These are phyloP conservation scores for Melanostoma mellinum DNA, from an alignment of 2,888 invertebrate genomes.

Conservation along the genomic window DNA sequence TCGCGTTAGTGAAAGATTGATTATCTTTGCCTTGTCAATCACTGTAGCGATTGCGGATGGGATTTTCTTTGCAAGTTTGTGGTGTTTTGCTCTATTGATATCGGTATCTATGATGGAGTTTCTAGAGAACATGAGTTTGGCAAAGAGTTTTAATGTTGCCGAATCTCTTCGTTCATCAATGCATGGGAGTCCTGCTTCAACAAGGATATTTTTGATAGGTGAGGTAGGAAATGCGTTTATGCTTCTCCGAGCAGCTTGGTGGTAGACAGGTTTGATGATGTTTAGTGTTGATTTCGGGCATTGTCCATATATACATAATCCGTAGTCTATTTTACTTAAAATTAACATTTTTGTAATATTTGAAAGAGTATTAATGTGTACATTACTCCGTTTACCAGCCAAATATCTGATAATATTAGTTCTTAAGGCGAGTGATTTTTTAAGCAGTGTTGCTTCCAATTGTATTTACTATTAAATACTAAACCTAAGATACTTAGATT, in stretches of 20 bases:
- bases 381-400: no score
- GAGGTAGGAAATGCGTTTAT: slow-evolving; percentile 26
- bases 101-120: slow-evolving; percentile 27
- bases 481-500: no score
- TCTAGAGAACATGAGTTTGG: slow-evolving; percentile 23
- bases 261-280: background rate
- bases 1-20: background rate
- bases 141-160: background rate
- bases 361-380: no score
- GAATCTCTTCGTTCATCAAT: slow-evolving; percentile 15
- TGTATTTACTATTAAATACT: background rate
- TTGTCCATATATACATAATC: background rate
- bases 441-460: slow-evolving; percentile 1
- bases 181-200: slow-evolving; percentile 12
- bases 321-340: background rate
- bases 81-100: slow-evolving; percentile 1
- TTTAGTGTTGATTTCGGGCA: background rate
- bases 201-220: slow-evolving; percentile 14
- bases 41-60: slow-evolving; percentile 16
- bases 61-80: slow-evolving; percentile 14
- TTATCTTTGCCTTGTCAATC: background rate
- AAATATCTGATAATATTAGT: no score
- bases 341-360: background rate
- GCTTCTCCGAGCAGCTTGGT: slow-evolving; percentile 26
- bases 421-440: background rate